A percentile compares a stretch with the other conserved stretches of the same genome.
These are phyloP conservation scores for Merodon equestris DNA, from an alignment of 2,888 invertebrate genomes.

Conservation along the genomic window DNA sequence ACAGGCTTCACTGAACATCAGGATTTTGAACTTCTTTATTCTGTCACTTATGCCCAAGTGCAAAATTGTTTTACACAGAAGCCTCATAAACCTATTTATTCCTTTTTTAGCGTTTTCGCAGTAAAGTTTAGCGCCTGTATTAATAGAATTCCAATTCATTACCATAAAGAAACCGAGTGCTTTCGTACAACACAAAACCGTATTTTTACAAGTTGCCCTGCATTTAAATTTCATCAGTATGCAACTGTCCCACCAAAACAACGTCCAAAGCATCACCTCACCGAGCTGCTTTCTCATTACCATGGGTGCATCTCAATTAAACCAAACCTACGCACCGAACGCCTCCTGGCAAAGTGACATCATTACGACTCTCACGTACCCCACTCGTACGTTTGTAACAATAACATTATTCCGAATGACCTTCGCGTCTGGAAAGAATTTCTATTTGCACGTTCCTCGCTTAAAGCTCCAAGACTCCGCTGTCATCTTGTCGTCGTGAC, in stretches of 20 bases:
- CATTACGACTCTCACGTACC: slow-evolving; percentile 40
- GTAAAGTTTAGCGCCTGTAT: too few relatives aligned
- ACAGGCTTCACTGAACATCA: too few relatives aligned
- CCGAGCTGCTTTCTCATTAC: slow-evolving; percentile 5
- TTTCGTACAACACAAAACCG: too few relatives aligned
- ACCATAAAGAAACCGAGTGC: too few relatives aligned
- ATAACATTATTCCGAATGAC: slow-evolving; percentile 60
- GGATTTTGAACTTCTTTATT: too few relatives aligned
- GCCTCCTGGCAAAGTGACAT: slow-evolving; percentile 31
- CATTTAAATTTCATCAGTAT: slow-evolving; percentile 24
- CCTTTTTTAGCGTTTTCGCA: too few relatives aligned
- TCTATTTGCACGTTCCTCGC: slow-evolving; percentile 35
- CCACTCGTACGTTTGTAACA: slow-evolving; percentile 37
- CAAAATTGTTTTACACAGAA: too few relatives aligned
- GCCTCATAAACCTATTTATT: too few relatives aligned
- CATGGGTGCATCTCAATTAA: slow-evolving; percentile 34
- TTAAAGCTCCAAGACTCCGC: not conserved
- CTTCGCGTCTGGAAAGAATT: slow-evolving; percentile 43
- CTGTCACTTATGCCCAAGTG: too few relatives aligned
- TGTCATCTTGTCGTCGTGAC: not conserved
- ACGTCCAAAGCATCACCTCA: slow-evolving; percentile 4
- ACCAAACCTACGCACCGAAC: slow-evolving; percentile 42
- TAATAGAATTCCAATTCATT: too few relatives aligned
- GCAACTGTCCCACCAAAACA: not conserved
- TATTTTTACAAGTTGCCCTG: too few relatives aligned